Evolutionary conservation across 2,888 invertebrate species (phyloP).

Genomic region (Lasius platythorax): DNA sequence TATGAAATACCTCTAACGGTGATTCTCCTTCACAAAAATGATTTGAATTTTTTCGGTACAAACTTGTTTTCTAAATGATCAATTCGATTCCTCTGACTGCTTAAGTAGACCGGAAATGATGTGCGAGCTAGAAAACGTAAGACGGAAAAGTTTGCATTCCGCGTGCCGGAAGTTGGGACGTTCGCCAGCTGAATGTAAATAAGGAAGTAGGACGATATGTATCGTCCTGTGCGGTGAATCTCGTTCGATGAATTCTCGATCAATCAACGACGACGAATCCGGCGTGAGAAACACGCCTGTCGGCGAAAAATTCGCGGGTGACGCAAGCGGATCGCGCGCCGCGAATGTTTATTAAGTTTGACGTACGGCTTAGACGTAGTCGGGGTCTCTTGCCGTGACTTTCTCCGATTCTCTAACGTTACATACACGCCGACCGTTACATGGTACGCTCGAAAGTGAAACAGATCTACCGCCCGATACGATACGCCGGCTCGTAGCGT

Average conservation of each 20-base stretch:
- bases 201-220: constrained; percentile 34
- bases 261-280: not conserved
- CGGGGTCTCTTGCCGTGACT: constrained; percentile 63
- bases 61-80: not conserved
- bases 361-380: constrained; percentile 74
- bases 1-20: not conserved
- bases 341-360: constrained; percentile 79
- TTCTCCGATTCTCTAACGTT: constrained; percentile 82
- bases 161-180: constrained; percentile 45
- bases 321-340: constrained; percentile 65
- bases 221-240: constrained; percentile 5
- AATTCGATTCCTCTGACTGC: not conserved
- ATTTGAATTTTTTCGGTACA: not conserved
- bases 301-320: constrained; percentile 47
- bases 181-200: constrained; percentile 36
- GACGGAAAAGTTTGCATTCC: constrained; percentile 31
- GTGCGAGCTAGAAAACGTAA: constrained; percentile 26
- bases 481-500: constrained; percentile 50
- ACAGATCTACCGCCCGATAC: constrained; percentile 73
- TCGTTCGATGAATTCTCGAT: constrained; percentile 22
- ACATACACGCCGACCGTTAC: constrained; percentile 70
- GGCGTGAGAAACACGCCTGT: not conserved
- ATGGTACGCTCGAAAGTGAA: constrained; percentile 80
- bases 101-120: constrained; percentile 41
- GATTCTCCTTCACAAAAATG: not conserved